Conservation (phyloP, 1,140 invertebrate species). For the Luehdorfia chinensis region DNA sequence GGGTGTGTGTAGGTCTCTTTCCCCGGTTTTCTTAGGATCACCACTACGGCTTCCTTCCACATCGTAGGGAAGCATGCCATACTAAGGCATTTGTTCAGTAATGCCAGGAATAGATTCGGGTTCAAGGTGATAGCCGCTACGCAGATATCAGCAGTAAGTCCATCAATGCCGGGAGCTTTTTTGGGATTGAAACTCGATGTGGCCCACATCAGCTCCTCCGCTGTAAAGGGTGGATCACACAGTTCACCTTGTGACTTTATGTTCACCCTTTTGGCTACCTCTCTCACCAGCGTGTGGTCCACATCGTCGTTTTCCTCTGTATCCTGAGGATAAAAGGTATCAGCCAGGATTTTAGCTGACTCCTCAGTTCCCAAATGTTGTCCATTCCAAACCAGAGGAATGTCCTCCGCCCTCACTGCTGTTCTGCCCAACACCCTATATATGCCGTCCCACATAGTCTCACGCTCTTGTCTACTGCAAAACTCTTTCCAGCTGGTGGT, state of each 20-base stretch:
- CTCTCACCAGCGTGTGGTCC: not conserved
- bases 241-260: not conserved
- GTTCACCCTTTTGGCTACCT: not conserved
- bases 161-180: conserved; percentile 27
- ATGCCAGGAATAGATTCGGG: conserved; percentile 2
- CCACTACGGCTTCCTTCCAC: conserved; percentile 12
- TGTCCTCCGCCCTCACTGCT: not conserved
- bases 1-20: conserved; percentile 7
- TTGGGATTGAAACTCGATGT: conserved; percentile 22
- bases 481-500: not conserved
- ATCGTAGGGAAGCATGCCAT: conserved; percentile 5
- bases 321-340: not conserved
- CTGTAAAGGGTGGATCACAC: conserved; percentile 1
- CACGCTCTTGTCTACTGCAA: not conserved
- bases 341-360: conserved; percentile 9
- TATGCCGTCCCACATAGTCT: not conserved
- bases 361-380: not conserved
- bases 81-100: conserved; percentile 17
- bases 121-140: not conserved
- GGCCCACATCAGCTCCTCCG: not conserved
- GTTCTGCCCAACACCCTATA: not conserved
- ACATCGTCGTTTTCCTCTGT: not conserved
- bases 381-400: not conserved
- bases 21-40: conserved; percentile 2
- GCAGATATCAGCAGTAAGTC: conserved; percentile 27